Conservation (phyloP, 2,113 vertebrate genomes). For the Trematocara unimaculatum region DNA sequence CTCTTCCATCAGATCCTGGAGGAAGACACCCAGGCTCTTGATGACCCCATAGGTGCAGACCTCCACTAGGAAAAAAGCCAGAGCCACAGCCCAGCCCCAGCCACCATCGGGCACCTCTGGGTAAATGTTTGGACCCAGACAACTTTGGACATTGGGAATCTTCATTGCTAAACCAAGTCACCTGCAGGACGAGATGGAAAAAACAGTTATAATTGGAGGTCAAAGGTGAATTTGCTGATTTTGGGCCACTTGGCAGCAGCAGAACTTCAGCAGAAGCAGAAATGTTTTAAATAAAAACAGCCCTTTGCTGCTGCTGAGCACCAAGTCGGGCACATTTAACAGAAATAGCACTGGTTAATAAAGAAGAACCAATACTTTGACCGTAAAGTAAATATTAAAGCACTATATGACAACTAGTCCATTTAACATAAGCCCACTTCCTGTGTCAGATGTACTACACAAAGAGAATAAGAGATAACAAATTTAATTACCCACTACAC, state of each 20-base stretch:
- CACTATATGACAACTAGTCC: neutral
- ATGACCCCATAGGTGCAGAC: constrained; percentile 88
- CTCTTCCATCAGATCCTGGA: constrained; percentile 87
- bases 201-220: neutral
- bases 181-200: neutral
- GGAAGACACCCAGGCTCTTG: constrained; percentile 92
- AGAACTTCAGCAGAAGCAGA: neutral
- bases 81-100: constrained; percentile 91
- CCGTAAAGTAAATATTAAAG: neutral
- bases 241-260: neutral
- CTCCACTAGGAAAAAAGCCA: constrained; percentile 88
- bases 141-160: constrained; percentile 33
- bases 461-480: neutral
- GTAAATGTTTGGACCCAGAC: constrained; percentile 81
- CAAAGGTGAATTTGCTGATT: neutral
- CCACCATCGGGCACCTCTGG: constrained; percentile 89
- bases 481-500: neutral
- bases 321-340: neutral
- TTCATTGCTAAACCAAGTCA: constrained; percentile 18
- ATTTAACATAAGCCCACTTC: neutral
- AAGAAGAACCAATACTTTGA: neutral
- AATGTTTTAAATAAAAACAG: neutral
- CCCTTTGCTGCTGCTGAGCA: neutral
- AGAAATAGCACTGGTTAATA: neutral
- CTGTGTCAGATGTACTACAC: neutral